Conservation (phyloP, 2,888 invertebrate species). For the Agrochola macilenta region DNA sequence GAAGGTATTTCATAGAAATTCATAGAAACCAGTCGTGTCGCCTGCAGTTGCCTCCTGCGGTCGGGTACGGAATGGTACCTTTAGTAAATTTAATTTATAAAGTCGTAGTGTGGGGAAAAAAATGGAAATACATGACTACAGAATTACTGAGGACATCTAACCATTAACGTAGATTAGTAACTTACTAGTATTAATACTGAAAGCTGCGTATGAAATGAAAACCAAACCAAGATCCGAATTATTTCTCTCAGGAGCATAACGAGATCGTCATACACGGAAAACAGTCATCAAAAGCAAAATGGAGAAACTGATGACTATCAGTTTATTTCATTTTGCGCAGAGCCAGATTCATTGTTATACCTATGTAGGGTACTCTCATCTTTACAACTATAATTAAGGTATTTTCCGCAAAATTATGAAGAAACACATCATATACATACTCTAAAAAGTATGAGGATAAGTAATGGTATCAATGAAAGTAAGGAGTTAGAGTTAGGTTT, state of each 20-base stretch:
- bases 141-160: background rate
- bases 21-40: no score
- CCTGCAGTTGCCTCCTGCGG: no score
- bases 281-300: no score
- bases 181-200: background rate
- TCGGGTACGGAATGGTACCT: no score
- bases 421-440: background rate
- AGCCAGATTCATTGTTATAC: background rate
- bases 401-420: background rate
- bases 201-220: background rate
- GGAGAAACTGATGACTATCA: no score
- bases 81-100: background rate
- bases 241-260: background rate
- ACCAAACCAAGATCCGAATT: no score
- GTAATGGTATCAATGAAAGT: background rate
- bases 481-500: background rate
- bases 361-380: background rate
- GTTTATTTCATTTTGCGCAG: background rate
- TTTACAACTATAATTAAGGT: background rate
- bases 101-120: background rate
- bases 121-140: no score
- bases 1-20: no score
- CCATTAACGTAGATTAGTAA: background rate
- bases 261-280: background rate
- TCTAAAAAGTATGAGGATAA: background rate